Evolutionary conservation across 2,113 vertebrate species (phyloP).

Genomic region (Cheirogaleus medius): DNA sequence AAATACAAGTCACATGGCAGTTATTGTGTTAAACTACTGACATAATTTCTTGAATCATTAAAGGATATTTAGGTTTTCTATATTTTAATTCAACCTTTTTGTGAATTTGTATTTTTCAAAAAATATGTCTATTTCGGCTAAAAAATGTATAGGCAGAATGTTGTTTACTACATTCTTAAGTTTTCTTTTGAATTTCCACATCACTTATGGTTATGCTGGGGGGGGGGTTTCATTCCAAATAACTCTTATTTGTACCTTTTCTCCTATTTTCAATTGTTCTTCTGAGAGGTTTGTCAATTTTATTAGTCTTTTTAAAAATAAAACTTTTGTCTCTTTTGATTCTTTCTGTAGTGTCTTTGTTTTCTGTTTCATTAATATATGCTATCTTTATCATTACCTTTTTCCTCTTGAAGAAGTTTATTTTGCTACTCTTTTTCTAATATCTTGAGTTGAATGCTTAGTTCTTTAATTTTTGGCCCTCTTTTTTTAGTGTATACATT

Average conservation of each 20-base stretch:
- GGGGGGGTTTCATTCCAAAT: not conserved
- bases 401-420: not conserved
- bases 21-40: not conserved
- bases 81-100: not conserved
- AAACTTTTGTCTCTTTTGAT: not conserved
- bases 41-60: not conserved
- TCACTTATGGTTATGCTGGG: not conserved
- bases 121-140: not conserved
- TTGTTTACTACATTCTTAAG: not conserved
- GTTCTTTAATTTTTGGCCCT: not conserved
- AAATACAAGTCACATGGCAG: too few relatives aligned
- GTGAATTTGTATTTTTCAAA: not conserved
- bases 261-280: not conserved
- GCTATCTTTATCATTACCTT: not conserved
- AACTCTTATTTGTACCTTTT: not conserved
- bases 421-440: not conserved
- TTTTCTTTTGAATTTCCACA: constrained; percentile 1
- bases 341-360: not conserved
- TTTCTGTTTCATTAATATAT: not conserved
- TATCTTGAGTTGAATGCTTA: not conserved
- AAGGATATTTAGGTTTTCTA: not conserved
- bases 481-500: not conserved
- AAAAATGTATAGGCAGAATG: not conserved
- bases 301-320: constrained; percentile 1
- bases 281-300: not conserved